Percentiles rank a stretch among this genome's conserved stretches.
Conservation (phyloP, 2,888 invertebrate species). For the Cryptocheilus praepositus region DNA sequence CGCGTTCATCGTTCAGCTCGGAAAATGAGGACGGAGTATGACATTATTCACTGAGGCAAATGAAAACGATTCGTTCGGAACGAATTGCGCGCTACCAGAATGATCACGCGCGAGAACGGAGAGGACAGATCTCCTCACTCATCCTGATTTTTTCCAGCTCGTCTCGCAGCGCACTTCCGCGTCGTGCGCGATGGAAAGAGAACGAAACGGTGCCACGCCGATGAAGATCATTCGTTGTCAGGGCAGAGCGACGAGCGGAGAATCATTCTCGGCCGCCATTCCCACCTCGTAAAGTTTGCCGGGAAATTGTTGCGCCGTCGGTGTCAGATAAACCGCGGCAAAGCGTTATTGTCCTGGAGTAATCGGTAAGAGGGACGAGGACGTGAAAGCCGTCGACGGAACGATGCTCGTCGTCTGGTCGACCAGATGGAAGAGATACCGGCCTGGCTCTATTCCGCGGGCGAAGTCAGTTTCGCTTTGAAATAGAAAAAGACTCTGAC, state of each 20-base stretch:
- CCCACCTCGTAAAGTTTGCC: conserved; percentile 32
- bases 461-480: no score
- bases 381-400: background rate
- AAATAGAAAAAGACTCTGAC: no score
- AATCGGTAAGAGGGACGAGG: conserved; percentile 37
- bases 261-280: conserved; percentile 38
- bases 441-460: background rate
- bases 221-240: conserved; percentile 35
- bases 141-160: no score
- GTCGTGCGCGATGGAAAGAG: background rate
- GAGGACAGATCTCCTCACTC: no score
- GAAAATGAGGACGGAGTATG: no score
- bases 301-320: conserved; percentile 38
- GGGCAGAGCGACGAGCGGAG: conserved; percentile 2
- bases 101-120: no score
- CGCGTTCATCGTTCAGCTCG: no score
- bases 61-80: no score
- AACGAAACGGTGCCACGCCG: conserved; percentile 24
- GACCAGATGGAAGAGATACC: background rate
- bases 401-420: background rate
- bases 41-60: no score
- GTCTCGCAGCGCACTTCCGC: no score
- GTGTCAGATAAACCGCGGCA: conserved; percentile 46
- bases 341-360: conserved; percentile 48
- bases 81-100: no score